phyloP scores from a whole-genome alignment of 2,888 invertebrate species.

The Ecliptopera silaceata region DNA sequence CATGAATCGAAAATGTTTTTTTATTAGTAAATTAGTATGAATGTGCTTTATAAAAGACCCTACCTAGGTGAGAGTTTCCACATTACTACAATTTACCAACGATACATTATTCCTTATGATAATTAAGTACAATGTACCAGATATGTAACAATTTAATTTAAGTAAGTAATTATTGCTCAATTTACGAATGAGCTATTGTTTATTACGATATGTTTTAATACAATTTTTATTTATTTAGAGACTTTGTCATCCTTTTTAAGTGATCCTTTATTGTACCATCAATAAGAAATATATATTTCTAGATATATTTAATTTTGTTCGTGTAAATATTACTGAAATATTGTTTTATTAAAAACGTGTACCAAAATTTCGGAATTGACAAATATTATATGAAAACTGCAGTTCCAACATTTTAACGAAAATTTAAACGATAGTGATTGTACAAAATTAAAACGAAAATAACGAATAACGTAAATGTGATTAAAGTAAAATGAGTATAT shows the following conservation, averaged over 20 bases:
- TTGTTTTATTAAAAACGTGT: constrained; percentile 40
- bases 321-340: constrained; percentile 35
- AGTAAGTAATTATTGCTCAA: constrained; percentile 79
- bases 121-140: constrained; percentile 65
- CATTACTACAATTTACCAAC: constrained; percentile 23
- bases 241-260: neutral
- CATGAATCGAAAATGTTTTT: constrained; percentile 17
- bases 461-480: constrained; percentile 38
- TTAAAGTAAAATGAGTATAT: constrained; percentile 43
- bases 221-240: neutral
- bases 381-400: constrained; percentile 37
- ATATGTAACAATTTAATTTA: constrained; percentile 61
- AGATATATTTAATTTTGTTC: constrained; percentile 28
- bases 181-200: constrained; percentile 58
- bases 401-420: constrained; percentile 44
- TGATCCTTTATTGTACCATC: neutral
- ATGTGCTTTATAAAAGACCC: constrained; percentile 17
- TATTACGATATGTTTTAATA: constrained; percentile 6
- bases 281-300: neutral
- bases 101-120: constrained; percentile 60
- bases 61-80: constrained; percentile 19
- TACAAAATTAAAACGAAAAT: constrained; percentile 52
- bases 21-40: constrained; percentile 6
- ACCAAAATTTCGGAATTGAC: constrained; percentile 66
- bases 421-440: constrained; percentile 47